phyloP scores from a whole-genome alignment of 1,140 invertebrate species.

The Mya arenaria region DNA sequence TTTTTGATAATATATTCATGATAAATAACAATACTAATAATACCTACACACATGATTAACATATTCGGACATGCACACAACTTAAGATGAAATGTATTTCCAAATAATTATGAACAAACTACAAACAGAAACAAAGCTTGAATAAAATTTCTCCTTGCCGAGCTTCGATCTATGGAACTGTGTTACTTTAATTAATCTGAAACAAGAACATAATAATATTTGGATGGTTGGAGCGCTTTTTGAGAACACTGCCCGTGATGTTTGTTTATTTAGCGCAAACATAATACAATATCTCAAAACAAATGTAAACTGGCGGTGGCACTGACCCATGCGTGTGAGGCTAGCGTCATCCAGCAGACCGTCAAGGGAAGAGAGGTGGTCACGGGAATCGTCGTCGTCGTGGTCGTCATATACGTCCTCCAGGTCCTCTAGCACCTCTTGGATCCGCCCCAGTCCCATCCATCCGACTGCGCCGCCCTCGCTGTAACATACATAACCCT shows the following conservation, averaged over 20 bases:
- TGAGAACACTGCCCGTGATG: too few relatives aligned
- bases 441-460: constrained; percentile 5
- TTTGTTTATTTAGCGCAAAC: neutral
- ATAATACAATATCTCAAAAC: neutral
- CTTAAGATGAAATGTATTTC: too few relatives aligned
- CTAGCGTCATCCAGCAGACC: neutral
- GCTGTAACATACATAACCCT: too few relatives aligned
- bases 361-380: neutral
- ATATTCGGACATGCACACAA: too few relatives aligned
- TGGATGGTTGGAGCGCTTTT: too few relatives aligned
- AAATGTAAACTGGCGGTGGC: neutral
- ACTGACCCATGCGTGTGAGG: neutral
- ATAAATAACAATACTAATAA: neutral
- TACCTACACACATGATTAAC: too few relatives aligned
- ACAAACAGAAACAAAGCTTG: neutral
- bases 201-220: too few relatives aligned
- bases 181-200: neutral
- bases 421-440: constrained; percentile 24
- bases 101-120: neutral
- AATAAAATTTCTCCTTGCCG: neutral
- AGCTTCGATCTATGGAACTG: neutral
- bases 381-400: neutral
- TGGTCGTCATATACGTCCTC: constrained; percentile 27
- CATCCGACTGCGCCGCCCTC: constrained; percentile 21
- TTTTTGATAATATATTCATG: neutral